Percentiles rank a stretch among this genome's conserved stretches.
These are phyloP conservation scores for Dione vanillae DNA, from an alignment of 2,888 invertebrate species.

Conservation along the genomic window DNA sequence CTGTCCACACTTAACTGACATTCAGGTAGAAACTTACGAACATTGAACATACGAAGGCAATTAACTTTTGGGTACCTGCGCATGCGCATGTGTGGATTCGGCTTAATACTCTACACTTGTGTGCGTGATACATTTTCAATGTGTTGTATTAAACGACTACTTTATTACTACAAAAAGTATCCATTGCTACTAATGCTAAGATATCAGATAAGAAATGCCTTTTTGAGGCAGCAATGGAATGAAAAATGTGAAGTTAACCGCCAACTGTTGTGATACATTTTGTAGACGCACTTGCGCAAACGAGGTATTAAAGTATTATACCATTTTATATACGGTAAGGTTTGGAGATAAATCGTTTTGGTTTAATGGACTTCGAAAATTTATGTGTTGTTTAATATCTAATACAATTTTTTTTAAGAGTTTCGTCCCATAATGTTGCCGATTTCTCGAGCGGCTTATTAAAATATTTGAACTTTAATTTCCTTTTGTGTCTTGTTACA, in stretches of 20 bases:
- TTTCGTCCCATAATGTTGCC: constrained; percentile 49
- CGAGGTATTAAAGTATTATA: constrained; percentile 60
- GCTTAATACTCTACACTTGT: constrained; percentile 45
- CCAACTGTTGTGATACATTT: not conserved
- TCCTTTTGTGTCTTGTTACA: constrained; percentile 25
- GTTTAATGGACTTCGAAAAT: constrained; percentile 77
- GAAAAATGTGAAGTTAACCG: too few species aligned
- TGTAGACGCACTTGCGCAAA: constrained; percentile 69
- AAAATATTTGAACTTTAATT: constrained; percentile 27
- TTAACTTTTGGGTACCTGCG: constrained; percentile 81
- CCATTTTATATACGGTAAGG: constrained; percentile 49
- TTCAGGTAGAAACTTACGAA: constrained; percentile 74
- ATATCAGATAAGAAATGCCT: not conserved
- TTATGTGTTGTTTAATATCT: constrained; percentile 71
- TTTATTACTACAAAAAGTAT: not conserved
- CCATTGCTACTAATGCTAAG: constrained; percentile 37
- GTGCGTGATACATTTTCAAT: constrained; percentile 39
- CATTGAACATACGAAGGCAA: constrained; percentile 82
- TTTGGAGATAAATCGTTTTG: constrained; percentile 70
- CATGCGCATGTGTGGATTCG: constrained; percentile 57
- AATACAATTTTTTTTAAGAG: constrained; percentile 59
- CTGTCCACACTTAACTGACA: constrained; percentile 51
- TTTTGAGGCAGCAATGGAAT: constrained; percentile 40
- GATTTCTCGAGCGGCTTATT: constrained; percentile 44
- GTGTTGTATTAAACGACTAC: constrained; percentile 21